A percentile compares a stretch with the other conserved stretches of the same genome.
These are phyloP conservation scores for Gadus chalcogrammus DNA, from an alignment of 2,113 vertebrate genomes.

Conservation along the genomic window DNA sequence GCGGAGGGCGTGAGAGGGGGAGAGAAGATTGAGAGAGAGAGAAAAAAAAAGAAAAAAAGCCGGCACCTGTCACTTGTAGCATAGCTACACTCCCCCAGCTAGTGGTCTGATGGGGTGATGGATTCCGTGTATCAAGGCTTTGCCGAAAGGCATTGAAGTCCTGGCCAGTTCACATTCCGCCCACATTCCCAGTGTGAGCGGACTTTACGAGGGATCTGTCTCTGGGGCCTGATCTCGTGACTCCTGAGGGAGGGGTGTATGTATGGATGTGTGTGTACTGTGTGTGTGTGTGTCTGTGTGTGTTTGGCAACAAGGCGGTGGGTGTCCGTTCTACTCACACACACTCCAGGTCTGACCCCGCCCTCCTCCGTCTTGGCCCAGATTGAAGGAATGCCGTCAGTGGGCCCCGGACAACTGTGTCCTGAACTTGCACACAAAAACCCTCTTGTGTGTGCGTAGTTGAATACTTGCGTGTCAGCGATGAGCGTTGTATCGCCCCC, in stretches of 20 bases:
- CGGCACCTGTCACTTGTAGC: slow-evolving; percentile 25
- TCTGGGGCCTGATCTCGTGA: neutral
- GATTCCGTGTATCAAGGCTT: slow-evolving; percentile 1
- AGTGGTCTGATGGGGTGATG: neutral
- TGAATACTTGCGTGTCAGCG: neutral
- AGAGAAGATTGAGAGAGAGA: neutral
- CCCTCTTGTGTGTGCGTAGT: neutral
- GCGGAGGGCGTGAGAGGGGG: neutral
- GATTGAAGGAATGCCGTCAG: slow-evolving; percentile 12
- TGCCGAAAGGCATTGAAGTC: neutral
- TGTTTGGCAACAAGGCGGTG: neutral
- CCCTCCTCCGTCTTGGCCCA: neutral
- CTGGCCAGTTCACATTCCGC: neutral
- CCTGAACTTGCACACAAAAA: neutral
- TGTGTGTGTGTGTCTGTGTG: neutral
- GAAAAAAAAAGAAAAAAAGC: neutral
- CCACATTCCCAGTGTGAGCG: neutral
- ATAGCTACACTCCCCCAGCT: slow-evolving; percentile 3
- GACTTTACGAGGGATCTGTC: neutral
- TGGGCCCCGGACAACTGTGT: slow-evolving; percentile 22
- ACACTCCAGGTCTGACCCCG: neutral
- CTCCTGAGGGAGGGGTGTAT: too few relatives aligned
- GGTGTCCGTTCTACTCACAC: neutral
- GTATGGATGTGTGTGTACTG: too few relatives aligned
- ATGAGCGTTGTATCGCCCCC: slow-evolving; percentile 24